Conservation (phyloP, 2,113 vertebrate species). For the Forbesichthys papilliferus region DNA sequence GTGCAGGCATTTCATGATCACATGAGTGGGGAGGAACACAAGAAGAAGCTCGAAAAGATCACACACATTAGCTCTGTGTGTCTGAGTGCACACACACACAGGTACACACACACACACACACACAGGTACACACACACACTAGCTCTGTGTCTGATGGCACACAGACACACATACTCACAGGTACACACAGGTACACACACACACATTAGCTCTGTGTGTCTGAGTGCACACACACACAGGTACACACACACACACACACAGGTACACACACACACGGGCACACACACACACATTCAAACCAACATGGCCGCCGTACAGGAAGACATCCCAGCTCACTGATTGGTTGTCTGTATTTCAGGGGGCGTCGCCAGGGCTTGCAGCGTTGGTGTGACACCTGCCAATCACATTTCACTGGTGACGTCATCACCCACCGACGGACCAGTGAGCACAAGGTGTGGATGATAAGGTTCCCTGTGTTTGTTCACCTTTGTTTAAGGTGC, state of each 20-base stretch:
- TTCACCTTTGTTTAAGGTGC: no score
- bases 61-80: conserved; percentile 48
- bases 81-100: conserved; percentile 51
- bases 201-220: conserved; percentile 39
- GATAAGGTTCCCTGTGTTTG: not conserved
- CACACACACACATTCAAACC: no score
- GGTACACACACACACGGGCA: conserved; percentile 53
- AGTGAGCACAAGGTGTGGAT: conserved; percentile 88
- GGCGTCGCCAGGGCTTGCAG: conserved; percentile 24
- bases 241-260: conserved; percentile 34
- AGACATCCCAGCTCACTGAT: not conserved
- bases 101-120: conserved; percentile 32
- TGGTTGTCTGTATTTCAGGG: not conserved
- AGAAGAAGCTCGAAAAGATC: conserved; percentile 85
- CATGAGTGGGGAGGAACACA: conserved; percentile 84
- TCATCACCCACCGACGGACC: conserved; percentile 88
- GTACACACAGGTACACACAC: conserved; percentile 29
- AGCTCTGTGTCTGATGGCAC: conserved; percentile 48
- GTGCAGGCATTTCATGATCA: conserved; percentile 88
- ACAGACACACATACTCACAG: no score
- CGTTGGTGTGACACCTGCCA: conserved; percentile 93
- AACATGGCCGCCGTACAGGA: no score
- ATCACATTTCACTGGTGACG: conserved; percentile 84
- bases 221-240: conserved; percentile 57
- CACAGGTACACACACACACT: conserved; percentile 43